Percentiles rank a stretch among this genome's conserved stretches.
phyloP scores from a whole-genome alignment of 2,888 invertebrate species.

The Pseudococcus longispinus region DNA sequence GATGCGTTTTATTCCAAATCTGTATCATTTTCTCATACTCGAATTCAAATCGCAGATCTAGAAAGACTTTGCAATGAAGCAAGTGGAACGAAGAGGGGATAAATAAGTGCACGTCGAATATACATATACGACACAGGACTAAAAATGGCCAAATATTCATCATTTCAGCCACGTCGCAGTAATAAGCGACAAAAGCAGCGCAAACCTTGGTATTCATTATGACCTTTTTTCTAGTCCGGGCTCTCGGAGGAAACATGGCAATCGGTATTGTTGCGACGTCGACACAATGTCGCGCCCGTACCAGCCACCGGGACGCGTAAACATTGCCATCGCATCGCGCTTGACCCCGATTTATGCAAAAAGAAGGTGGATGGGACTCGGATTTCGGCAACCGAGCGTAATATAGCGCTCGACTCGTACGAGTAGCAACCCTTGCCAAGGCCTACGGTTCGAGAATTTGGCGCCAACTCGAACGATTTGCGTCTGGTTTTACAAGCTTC shows the following conservation, averaged over 20 bases:
- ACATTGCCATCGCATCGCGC: slow-evolving; percentile 43
- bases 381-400: slow-evolving; percentile 39
- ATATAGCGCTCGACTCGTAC: background rate
- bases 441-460: slow-evolving; percentile 32
- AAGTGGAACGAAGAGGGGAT: background rate
- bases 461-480: slow-evolving; percentile 47
- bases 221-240: slow-evolving; percentile 27
- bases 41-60: background rate
- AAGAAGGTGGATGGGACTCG: slow-evolving; percentile 10
- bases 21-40: background rate
- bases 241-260: background rate
- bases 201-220: slow-evolving; percentile 43
- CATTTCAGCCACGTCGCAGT: slow-evolving; percentile 27
- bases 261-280: slow-evolving; percentile 48
- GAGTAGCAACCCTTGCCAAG: slow-evolving; percentile 38
- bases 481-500: background rate
- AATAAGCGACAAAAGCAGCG: background rate
- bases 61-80: background rate
- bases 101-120: background rate
- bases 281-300: slow-evolving; percentile 56
- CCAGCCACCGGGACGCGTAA: slow-evolving; percentile 55
- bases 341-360: slow-evolving; percentile 47
- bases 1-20: background rate
- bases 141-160: background rate
- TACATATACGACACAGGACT: background rate